Percentiles rank a stretch among this genome's conserved stretches.
Conservation (phyloP, 2,888 invertebrate genomes). For the Amiota mariae region DNA sequence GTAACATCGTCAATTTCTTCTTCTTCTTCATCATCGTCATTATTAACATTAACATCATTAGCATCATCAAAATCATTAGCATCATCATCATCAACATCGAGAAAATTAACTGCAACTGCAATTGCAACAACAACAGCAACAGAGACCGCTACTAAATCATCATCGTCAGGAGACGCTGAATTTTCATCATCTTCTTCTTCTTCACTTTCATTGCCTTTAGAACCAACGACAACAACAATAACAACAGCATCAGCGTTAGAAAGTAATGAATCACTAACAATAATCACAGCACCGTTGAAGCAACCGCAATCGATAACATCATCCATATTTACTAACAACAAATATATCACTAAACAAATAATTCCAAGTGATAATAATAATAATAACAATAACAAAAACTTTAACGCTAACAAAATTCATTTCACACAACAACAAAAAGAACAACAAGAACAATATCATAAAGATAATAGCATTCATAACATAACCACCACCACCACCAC, state of each 20-base stretch:
- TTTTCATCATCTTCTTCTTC: slow-evolving; percentile 42
- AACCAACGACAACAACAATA: slow-evolving; percentile 18
- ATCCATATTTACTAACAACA: too few species aligned
- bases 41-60: slow-evolving; percentile 15
- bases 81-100: slow-evolving; percentile 14
- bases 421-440: slow-evolving; percentile 41
- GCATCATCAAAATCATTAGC: slow-evolving; percentile 17
- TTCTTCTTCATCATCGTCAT: slow-evolving; percentile 44
- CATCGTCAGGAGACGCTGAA: slow-evolving; percentile 24
- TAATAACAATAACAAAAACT: slow-evolving; percentile 37
- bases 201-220: slow-evolving; percentile 25
- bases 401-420: background rate
- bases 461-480: slow-evolving; percentile 55
- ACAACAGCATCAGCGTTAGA: slow-evolving; percentile 31
- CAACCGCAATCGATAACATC: too few species aligned
- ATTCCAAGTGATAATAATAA: too few species aligned
- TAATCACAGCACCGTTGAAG: slow-evolving; percentile 39
- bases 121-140: background rate
- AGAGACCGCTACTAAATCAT: background rate
- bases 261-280: slow-evolving; percentile 12
- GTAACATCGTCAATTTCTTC: slow-evolving; percentile 48
- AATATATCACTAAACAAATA: too few species aligned
- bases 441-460: slow-evolving; percentile 47
- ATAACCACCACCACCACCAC: slow-evolving; percentile 38
- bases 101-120: slow-evolving; percentile 23